phyloP scores from a whole-genome alignment of 2,113 vertebrate genomes.

The Myxocyprinus asiaticus region DNA sequence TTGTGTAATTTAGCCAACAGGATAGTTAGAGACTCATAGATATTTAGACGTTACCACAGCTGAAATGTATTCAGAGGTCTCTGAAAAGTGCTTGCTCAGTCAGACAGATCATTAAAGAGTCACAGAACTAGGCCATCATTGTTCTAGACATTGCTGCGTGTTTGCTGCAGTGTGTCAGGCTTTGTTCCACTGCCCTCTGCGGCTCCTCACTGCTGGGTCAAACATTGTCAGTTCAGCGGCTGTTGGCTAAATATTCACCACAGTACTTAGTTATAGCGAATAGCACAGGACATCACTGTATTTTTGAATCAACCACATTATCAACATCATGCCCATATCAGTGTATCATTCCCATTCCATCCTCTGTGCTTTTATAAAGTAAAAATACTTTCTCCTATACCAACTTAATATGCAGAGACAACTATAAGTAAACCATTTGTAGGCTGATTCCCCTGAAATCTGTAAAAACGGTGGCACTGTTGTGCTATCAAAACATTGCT shows the following conservation, averaged over 20 bases:
- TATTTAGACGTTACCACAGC: not conserved
- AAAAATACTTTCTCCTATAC: no score
- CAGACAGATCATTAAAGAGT: conserved; percentile 27
- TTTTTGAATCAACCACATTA: conserved; percentile 40
- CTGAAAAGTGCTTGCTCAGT: conserved; percentile 37
- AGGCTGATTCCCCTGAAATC: no score
- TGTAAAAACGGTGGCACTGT: no score
- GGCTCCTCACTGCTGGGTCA: not conserved
- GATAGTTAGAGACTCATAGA: no score
- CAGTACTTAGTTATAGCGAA: not conserved
- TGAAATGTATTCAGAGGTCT: not conserved
- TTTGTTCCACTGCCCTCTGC: conserved; percentile 53
- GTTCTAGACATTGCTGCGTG: conserved; percentile 42
- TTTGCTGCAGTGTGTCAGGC: conserved; percentile 14
- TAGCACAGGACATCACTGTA: conserved; percentile 48
- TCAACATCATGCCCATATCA: not conserved
- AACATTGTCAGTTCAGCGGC: not conserved
- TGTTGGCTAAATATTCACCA: not conserved
- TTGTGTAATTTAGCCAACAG: no score
- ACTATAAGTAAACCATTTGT: no score
- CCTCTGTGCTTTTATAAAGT: no score
- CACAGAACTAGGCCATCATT: conserved; percentile 26
- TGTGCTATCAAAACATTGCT: no score
- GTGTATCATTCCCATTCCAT: not conserved
- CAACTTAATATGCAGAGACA: no score